Conservation (phyloP, 1,140 invertebrate species). For the Ctenoplectra terminalis region DNA sequence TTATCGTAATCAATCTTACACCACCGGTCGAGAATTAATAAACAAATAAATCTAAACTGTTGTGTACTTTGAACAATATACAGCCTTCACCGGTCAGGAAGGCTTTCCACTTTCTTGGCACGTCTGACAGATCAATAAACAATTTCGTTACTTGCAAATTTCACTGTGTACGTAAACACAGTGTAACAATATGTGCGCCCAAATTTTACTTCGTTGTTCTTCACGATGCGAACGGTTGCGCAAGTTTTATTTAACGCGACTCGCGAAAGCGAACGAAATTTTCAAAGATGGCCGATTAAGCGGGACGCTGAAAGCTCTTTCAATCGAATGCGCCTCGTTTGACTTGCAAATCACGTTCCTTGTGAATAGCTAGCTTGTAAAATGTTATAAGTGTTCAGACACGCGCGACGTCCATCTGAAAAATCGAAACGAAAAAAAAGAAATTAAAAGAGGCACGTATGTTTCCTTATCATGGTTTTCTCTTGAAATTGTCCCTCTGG, state of each 20-base stretch:
- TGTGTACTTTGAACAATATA: neutral
- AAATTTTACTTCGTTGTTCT: neutral
- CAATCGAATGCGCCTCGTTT: constrained; percentile 13
- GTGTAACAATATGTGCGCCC: neutral
- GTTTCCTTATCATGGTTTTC: neutral
- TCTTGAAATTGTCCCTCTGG: neutral
- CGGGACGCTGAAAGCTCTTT: neutral
- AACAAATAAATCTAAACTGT: neutral
- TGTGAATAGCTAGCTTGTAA: neutral
- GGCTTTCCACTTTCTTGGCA: constrained; percentile 19
- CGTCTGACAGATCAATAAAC: neutral
- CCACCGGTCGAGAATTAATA: neutral
- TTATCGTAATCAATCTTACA: neutral
- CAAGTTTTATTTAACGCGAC: neutral
- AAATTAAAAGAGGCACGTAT: neutral
- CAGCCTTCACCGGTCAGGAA: neutral
- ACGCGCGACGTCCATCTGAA: neutral
- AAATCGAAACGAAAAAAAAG: neutral
- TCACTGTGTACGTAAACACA: neutral
- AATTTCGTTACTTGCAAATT: neutral
- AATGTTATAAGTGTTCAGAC: neutral
- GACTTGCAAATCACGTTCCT: constrained; percentile 23
- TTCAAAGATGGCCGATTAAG: neutral
- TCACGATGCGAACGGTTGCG: neutral
- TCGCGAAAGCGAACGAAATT: neutral